A percentile compares a stretch with the other conserved stretches of the same genome.
phyloP scores from a whole-genome alignment of 37 sponge, comb jelly and placozoan genomes.

The Oscarella lobularis region DNA sequence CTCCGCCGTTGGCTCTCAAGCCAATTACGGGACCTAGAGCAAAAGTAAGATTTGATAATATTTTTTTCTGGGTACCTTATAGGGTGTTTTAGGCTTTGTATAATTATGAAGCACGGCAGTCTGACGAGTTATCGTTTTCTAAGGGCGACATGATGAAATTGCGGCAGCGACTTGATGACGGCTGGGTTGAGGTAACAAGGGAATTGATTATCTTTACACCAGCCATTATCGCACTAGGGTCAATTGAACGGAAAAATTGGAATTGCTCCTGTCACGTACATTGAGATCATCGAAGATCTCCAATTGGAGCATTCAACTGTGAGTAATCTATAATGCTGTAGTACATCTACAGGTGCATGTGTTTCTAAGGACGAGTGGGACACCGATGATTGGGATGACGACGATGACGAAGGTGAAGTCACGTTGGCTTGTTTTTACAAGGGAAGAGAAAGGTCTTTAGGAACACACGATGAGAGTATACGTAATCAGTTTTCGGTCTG shows the following conservation, averaged over 20 bases:
- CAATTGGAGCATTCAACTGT: neutral
- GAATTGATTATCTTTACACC: neutral
- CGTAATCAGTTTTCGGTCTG: too few species aligned
- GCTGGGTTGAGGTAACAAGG: neutral
- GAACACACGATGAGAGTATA: too few species aligned
- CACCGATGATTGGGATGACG: neutral
- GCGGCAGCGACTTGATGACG: neutral
- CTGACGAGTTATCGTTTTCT: neutral
- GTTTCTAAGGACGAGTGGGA: too few species aligned
- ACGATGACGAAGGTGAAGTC: neutral
- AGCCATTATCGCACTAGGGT: neutral
- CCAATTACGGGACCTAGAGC: conserved; percentile 1
- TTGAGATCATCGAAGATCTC: neutral
- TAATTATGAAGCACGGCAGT: neutral
- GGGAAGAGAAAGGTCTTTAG: neutral
- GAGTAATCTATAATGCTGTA: too few species aligned
- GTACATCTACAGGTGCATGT: too few species aligned
- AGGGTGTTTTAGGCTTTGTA: neutral
- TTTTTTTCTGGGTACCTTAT: too few species aligned
- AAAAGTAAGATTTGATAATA: too few species aligned
- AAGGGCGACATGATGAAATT: neutral
- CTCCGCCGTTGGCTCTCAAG: neutral
- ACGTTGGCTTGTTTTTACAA: neutral
- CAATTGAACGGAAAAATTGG: neutral
- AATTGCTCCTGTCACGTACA: neutral